Evolutionary conservation across 2,113 vertebrate genomes (phyloP).

Genomic region (Phylloscopus trochilus): DNA sequence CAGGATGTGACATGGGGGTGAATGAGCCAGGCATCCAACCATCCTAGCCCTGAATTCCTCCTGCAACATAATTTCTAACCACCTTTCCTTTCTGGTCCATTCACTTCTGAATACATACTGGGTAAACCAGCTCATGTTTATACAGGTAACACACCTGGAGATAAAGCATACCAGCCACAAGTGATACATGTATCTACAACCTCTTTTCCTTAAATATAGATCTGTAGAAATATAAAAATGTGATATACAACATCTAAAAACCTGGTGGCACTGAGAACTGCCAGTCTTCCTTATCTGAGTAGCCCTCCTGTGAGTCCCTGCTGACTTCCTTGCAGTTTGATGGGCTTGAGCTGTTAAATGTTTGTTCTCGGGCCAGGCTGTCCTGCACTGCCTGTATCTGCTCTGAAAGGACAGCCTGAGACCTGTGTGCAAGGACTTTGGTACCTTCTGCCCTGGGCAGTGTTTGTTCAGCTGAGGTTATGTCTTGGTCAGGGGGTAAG

Average conservation of each 20-base stretch:
- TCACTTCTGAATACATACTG: neutral
- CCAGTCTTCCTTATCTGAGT: neutral
- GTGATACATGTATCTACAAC: neutral
- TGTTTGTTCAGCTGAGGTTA: neutral
- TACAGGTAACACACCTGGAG: neutral
- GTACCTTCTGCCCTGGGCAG: neutral
- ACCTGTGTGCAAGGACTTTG: neutral
- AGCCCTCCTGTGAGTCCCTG: neutral
- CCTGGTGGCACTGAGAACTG: neutral
- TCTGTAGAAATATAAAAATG: neutral
- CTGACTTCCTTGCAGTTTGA: neutral
- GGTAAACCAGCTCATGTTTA: neutral
- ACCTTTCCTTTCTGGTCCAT: neutral
- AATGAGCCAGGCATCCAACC: neutral
- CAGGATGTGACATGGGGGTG: rapidly evolving
- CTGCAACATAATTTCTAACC: neutral
- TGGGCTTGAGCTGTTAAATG: neutral
- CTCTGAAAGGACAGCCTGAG: neutral
- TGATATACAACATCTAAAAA: neutral
- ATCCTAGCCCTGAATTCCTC: neutral
- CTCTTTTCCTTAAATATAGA: neutral
- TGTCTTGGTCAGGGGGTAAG: neutral
- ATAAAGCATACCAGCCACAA: neutral
- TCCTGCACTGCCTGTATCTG: neutral
- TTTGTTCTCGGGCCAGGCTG: neutral